Evolutionary conservation across 2,888 invertebrate species (phyloP).

Genomic region (Bellardia bayeri): DNA sequence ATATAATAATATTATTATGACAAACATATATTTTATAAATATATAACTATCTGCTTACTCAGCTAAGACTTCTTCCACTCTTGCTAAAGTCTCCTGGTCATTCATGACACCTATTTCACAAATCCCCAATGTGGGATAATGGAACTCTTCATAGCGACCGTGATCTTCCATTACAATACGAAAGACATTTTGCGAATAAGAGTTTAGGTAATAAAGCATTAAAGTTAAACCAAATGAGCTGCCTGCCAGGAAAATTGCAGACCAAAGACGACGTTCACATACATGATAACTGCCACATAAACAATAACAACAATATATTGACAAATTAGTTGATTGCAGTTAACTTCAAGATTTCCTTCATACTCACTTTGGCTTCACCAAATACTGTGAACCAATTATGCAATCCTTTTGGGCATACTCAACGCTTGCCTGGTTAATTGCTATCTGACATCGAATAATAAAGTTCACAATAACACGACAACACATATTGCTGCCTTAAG

Average conservation of each 20-base stretch:
- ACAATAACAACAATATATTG: background rate
- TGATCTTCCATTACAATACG: constrained; percentile 18
- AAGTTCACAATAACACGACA: constrained; percentile 30
- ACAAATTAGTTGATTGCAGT: background rate
- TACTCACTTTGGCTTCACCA: constrained; percentile 43
- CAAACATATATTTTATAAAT: too few relatives aligned
- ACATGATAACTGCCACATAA: constrained; percentile 19
- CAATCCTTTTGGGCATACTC: constrained; percentile 45
- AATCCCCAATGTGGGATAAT: constrained; percentile 34
- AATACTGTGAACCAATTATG: constrained; percentile 20
- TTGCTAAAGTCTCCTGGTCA: background rate
- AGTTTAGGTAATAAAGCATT: background rate
- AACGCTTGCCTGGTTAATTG: constrained; percentile 52
- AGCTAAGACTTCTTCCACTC: constrained; percentile 16
- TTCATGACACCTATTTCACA: background rate
- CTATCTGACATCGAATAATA: constrained; percentile 26
- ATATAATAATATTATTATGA: background rate
- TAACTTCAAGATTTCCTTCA: background rate
- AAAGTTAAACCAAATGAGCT: background rate
- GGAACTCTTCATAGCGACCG: background rate
- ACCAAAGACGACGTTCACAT: constrained; percentile 38
- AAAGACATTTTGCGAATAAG: constrained; percentile 47
- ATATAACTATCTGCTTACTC: background rate
- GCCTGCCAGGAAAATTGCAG: background rate
- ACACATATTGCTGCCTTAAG: constrained; percentile 45